Evolutionary conservation across 2,797 vertebrate genomes (phyloP).

Genomic region (Hypotaenidia philippensis): DNA sequence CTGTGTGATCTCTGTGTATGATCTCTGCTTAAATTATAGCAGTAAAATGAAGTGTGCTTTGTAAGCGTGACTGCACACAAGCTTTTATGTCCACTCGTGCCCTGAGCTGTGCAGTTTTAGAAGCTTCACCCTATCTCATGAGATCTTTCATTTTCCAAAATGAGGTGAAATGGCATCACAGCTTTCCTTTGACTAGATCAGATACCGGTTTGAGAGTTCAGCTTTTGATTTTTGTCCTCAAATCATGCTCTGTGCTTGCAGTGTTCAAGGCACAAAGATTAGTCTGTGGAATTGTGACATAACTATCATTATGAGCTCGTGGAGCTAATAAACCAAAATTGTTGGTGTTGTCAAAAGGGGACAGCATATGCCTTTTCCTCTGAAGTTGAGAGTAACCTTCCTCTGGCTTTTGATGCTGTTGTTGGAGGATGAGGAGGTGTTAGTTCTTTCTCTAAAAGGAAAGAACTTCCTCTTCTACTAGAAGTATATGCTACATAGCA

Average conservation of each 20-base stretch:
- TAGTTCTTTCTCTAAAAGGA: neutral
- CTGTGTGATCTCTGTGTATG: neutral
- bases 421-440: neutral
- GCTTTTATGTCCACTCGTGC: neutral
- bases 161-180: neutral
- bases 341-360: neutral
- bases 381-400: neutral
- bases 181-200: neutral
- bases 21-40: neutral
- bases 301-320: fast-evolving
- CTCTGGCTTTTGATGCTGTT: neutral
- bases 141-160: neutral
- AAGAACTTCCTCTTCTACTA: neutral
- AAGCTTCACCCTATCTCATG: neutral
- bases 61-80: neutral
- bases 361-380: neutral
- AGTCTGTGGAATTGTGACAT: neutral
- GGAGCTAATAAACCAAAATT: neutral
- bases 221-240: neutral
- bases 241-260: neutral
- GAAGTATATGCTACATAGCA: neutral
- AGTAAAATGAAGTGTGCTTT: neutral
- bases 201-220: neutral
- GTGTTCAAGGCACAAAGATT: neutral
- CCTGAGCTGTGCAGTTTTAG: neutral